A percentile compares a stretch with the other conserved stretches of the same genome.
phyloP scores from a whole-genome alignment of 2,113 vertebrate genomes.

The Corythornis cristatus region DNA sequence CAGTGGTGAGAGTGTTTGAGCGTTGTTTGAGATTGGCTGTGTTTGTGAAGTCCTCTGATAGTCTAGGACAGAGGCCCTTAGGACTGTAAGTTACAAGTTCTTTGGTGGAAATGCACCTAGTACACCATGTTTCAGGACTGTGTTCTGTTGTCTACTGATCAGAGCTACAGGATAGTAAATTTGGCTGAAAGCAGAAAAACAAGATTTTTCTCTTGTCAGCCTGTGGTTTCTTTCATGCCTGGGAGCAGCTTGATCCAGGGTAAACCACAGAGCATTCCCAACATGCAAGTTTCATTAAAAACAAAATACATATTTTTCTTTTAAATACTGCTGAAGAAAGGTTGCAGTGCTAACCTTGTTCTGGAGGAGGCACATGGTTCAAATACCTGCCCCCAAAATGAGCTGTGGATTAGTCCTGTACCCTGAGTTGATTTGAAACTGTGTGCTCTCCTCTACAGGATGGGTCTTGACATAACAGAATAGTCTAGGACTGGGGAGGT shows the following conservation, averaged over 20 bases:
- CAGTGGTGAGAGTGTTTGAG: neutral
- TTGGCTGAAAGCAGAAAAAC: neutral
- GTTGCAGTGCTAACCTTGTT: neutral
- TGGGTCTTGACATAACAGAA: neutral
- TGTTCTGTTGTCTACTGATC: neutral
- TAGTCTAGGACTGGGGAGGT: neutral
- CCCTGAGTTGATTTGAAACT: neutral
- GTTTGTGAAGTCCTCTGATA: neutral
- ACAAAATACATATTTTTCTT: neutral
- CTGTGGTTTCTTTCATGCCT: neutral
- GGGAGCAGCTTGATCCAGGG: neutral
- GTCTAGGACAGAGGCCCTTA: neutral
- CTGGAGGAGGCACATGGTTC: fast-evolving
- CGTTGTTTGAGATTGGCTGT: neutral
- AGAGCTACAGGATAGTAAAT: neutral
- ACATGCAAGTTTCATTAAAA: neutral
- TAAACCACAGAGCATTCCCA: neutral
- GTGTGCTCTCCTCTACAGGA: neutral
- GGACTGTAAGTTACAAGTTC: neutral
- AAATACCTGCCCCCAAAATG: neutral
- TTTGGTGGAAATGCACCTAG: fast-evolving
- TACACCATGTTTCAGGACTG: neutral
- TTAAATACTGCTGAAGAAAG: neutral
- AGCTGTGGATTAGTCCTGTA: neutral
- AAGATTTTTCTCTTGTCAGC: neutral